Conservation (phyloP, 1,140 invertebrate species). For the Zaprionus taronus region DNA sequence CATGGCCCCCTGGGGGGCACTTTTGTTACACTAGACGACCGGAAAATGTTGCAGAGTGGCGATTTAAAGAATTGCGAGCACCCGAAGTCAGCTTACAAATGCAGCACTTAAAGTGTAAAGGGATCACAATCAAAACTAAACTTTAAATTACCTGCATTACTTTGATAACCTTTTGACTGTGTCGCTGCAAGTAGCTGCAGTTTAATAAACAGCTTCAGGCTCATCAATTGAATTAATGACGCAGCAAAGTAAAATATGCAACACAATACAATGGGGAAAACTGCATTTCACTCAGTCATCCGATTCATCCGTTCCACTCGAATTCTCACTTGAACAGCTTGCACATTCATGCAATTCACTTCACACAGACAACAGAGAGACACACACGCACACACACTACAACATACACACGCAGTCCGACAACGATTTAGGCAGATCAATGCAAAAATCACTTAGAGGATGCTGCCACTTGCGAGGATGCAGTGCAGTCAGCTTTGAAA, state of each 20-base stretch:
- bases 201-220: conserved; percentile 45
- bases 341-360: conserved; percentile 71
- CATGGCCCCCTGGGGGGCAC: too few relatives aligned
- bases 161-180: conserved; percentile 1
- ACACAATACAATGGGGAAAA: conserved; percentile 41
- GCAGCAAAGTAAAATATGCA: conserved; percentile 68
- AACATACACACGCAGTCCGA: conserved; percentile 6
- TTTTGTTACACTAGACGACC: neutral
- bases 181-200: neutral
- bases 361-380: conserved; percentile 45
- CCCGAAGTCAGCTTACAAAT: neutral
- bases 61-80: neutral
- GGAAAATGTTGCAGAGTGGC: neutral
- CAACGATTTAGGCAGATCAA: conserved; percentile 62
- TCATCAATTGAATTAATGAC: conserved; percentile 67
- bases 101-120: too few relatives aligned
- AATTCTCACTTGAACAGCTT: conserved; percentile 67
- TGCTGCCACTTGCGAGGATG: conserved; percentile 17
- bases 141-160: conserved; percentile 29
- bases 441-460: conserved; percentile 64
- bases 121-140: conserved; percentile 34
- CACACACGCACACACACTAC: conserved; percentile 10
- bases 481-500: conserved; percentile 66
- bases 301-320: conserved; percentile 48
- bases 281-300: conserved; percentile 44